phyloP scores from a whole-genome alignment of 2,797 vertebrate genomes.

The Threskiornis aethiopicus region DNA sequence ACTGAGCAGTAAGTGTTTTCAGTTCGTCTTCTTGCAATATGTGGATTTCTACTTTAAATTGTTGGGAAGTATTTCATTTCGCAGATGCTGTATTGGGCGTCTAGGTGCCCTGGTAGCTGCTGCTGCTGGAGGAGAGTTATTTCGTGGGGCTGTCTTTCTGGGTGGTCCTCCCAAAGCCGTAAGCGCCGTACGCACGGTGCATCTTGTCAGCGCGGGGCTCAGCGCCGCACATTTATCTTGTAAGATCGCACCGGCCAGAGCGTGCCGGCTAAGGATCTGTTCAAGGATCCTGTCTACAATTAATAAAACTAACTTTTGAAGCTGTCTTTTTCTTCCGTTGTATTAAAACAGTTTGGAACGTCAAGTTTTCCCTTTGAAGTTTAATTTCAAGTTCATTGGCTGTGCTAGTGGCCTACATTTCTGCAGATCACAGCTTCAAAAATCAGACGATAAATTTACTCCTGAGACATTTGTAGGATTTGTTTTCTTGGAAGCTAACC shows the following conservation, averaged over 20 bases:
- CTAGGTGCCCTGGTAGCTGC: not conserved
- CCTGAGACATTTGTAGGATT: not conserved
- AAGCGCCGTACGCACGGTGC: accelerated
- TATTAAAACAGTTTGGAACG: not conserved
- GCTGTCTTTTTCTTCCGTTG: not conserved
- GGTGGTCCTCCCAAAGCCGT: not conserved
- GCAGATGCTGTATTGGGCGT: not conserved
- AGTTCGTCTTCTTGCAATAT: not conserved
- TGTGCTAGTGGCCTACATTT: not conserved
- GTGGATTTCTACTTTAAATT: not conserved
- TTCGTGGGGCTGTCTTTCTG: not conserved
- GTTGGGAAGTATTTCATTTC: slow-evolving; percentile 22
- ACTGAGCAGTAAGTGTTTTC: not conserved
- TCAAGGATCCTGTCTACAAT: not conserved
- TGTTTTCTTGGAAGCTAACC: not conserved
- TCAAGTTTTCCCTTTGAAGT: not conserved
- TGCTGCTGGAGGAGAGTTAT: not conserved
- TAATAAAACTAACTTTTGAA: not conserved
- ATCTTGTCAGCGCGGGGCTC: not conserved
- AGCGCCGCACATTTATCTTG: not conserved
- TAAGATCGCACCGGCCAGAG: not conserved
- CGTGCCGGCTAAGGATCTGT: not conserved
- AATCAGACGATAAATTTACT: slow-evolving; percentile 31
- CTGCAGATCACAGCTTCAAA: slow-evolving; percentile 2
- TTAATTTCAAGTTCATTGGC: not conserved